These are phyloP conservation scores for Selenia dentaria DNA, from an alignment of 2,888 invertebrate genomes.

Conservation along the genomic window DNA sequence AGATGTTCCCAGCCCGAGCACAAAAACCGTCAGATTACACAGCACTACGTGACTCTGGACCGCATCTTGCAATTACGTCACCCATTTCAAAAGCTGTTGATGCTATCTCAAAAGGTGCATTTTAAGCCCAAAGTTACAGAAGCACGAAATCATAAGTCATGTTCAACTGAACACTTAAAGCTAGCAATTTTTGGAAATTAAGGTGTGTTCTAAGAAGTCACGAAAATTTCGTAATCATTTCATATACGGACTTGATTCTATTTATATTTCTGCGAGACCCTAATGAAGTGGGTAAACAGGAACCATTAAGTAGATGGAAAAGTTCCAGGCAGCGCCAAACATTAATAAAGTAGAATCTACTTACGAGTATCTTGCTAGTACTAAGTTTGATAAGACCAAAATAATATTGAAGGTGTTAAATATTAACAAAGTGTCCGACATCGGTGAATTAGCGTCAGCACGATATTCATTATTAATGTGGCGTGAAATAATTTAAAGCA, in stretches of 20 bases:
- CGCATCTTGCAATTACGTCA: slow-evolving; percentile 57
- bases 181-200: slow-evolving; percentile 2
- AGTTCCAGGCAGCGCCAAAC: slow-evolving; percentile 12
- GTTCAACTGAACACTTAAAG: slow-evolving; percentile 8
- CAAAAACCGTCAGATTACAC: slow-evolving; percentile 56
- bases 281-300: slow-evolving; percentile 6
- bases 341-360: slow-evolving; percentile 1
- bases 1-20: slow-evolving; percentile 43
- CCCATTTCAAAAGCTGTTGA: slow-evolving; percentile 40
- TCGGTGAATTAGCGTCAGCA: slow-evolving; percentile 35
- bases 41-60: slow-evolving; percentile 57
- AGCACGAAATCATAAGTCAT: slow-evolving; percentile 15
- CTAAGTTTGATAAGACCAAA: slow-evolving; percentile 14
- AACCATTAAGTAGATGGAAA: slow-evolving; percentile 18
- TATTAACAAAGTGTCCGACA: slow-evolving; percentile 45
- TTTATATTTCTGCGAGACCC: slow-evolving; percentile 3
- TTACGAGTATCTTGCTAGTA: background rate
- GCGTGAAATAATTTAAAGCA: slow-evolving; percentile 76
- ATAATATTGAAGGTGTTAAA: slow-evolving; percentile 29
- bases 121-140: slow-evolving; percentile 17
- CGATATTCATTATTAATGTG: slow-evolving; percentile 75
- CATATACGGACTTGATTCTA: slow-evolving; percentile 2
- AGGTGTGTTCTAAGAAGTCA: slow-evolving; percentile 6
- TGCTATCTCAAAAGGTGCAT: slow-evolving; percentile 39
- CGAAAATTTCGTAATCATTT: background rate